Percentiles rank a stretch among this genome's conserved stretches.
Evolutionary conservation across 2,113 vertebrate species (phyloP).

Genomic region (Anarrhichthys ocellatus): DNA sequence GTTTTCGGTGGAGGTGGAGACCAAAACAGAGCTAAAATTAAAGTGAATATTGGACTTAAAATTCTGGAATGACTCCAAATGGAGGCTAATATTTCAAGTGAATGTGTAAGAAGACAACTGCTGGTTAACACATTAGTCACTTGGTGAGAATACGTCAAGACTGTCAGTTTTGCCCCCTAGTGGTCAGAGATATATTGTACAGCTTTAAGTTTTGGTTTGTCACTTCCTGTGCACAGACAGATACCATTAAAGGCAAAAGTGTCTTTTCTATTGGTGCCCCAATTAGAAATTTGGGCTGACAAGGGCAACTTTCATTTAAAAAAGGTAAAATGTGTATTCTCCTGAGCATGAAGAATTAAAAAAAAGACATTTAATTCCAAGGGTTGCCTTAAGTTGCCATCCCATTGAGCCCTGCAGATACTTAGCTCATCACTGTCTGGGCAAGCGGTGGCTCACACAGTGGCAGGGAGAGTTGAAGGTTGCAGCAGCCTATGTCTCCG

Average conservation of each 20-base stretch:
- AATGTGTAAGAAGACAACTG: no score
- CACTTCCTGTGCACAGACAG: not conserved
- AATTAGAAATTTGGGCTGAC: constrained; percentile 11
- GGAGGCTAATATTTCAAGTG: no score
- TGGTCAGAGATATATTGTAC: not conserved
- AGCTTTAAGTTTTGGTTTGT: not conserved
- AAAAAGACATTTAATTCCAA: not conserved
- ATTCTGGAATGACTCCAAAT: not conserved
- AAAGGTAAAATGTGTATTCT: not conserved
- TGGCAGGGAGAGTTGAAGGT: constrained; percentile 76
- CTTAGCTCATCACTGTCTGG: constrained; percentile 11
- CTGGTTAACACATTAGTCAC: not conserved
- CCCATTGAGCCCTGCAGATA: constrained; percentile 14
- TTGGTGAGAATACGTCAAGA: not conserved
- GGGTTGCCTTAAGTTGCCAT: constrained; percentile 4
- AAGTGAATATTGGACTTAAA: not conserved
- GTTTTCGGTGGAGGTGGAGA: not conserved
- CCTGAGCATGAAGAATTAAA: not conserved
- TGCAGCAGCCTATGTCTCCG: constrained; percentile 55
- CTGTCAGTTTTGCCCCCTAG: not conserved
- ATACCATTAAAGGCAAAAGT: not conserved
- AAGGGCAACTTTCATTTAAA: not conserved
- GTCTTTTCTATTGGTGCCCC: not conserved
- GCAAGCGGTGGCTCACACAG: constrained; percentile 28
- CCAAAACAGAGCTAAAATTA: not conserved